These are phyloP conservation scores for Onychostoma macrolepis DNA, from an alignment of 2,113 vertebrate genomes.

Conservation along the genomic window DNA sequence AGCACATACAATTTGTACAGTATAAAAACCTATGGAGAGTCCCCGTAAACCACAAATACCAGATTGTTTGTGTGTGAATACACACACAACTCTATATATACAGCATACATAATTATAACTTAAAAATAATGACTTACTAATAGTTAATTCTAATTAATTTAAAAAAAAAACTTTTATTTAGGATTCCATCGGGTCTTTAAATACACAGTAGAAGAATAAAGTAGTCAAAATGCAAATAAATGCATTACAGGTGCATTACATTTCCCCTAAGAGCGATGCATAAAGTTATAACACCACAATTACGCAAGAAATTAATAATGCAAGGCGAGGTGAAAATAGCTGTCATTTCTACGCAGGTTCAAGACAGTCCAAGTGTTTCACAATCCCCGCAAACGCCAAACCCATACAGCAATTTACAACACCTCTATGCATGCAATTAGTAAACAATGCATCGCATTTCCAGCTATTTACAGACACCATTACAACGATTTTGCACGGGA, in stretches of 20 bases:
- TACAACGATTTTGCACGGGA: neutral
- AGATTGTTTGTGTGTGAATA: too few species aligned
- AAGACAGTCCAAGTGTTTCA: neutral
- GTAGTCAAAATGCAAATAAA: neutral
- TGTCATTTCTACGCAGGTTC: neutral
- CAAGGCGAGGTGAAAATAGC: neutral
- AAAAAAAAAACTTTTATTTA: too few species aligned
- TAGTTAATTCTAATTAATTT: neutral
- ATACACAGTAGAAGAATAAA: neutral
- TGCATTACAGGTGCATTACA: neutral
- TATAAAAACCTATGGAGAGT: too few species aligned
- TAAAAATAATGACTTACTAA: neutral
- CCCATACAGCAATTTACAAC: constrained; percentile 3
- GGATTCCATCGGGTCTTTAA: neutral
- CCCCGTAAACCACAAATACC: too few species aligned
- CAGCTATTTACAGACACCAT: neutral
- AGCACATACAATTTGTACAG: too few species aligned
- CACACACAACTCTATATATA: neutral
- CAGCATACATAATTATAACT: neutral
- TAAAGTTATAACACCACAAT: neutral
- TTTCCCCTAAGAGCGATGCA: neutral
- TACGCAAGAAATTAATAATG: neutral
- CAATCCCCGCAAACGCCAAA: neutral
- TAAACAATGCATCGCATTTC: constrained; percentile 9
- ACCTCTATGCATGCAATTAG: neutral